These are phyloP conservation scores for Physeter macrocephalus DNA, from an alignment of 2,113 vertebrate genomes.

Conservation along the genomic window DNA sequence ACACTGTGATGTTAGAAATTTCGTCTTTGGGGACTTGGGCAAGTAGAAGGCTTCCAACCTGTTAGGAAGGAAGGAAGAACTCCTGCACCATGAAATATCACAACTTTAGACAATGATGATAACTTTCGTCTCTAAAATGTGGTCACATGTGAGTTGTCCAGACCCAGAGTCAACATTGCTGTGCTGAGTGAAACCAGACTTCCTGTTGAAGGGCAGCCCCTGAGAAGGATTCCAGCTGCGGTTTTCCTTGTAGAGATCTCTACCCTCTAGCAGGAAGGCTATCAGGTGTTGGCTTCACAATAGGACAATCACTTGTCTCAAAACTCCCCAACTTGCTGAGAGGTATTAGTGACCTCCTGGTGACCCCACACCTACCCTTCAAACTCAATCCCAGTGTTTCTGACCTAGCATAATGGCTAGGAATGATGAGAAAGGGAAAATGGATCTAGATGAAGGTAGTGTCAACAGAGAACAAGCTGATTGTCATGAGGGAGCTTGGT, in stretches of 20 bases:
- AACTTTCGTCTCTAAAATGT: conserved; percentile 46
- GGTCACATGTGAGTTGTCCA: conserved; percentile 50
- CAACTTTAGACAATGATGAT: conserved; percentile 22
- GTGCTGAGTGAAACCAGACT: conserved; percentile 74
- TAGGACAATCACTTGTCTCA: conserved; percentile 69
- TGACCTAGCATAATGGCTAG: background rate
- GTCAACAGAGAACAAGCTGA: background rate
- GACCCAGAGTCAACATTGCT: conserved; percentile 53
- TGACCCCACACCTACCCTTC: conserved; percentile 66
- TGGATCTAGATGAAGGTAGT: background rate
- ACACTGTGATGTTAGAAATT: background rate
- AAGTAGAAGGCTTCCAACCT: conserved; percentile 20
- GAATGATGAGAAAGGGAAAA: conserved; percentile 6
- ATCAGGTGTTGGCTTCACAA: conserved; percentile 73
- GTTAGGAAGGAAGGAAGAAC: conserved; percentile 5
- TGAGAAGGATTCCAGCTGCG: conserved; percentile 66
- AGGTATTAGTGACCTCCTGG: conserved; percentile 68
- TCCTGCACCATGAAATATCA: conserved; percentile 18
- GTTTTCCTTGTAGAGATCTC: conserved; percentile 64
- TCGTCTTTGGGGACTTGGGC: background rate
- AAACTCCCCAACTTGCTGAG: conserved; percentile 65
- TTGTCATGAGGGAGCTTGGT: background rate
- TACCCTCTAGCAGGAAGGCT: conserved; percentile 57
- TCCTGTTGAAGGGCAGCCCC: conserved; percentile 68
- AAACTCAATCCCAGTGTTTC: conserved; percentile 39